Conservation (phyloP, 2,797 vertebrate genomes). For the Helarctos malayanus region DNA sequence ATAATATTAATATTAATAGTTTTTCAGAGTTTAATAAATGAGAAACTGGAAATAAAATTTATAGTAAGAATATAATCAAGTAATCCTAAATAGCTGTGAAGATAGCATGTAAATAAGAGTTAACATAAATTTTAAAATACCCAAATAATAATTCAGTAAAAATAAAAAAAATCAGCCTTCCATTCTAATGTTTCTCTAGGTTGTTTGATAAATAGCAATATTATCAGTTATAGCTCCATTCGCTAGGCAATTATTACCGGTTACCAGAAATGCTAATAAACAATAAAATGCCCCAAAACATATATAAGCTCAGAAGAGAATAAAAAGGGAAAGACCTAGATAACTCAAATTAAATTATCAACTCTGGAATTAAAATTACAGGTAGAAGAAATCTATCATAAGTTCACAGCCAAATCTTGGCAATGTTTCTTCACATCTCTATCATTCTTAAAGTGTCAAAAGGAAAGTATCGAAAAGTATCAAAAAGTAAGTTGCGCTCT, state of each 20-base stretch:
- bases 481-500: not conserved
- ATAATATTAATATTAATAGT: not conserved
- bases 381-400: not conserved
- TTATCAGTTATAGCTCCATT: not conserved
- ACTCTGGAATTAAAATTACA: not conserved
- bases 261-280: slow-evolving; percentile 34
- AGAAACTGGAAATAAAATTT: slow-evolving; percentile 40
- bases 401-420: not conserved
- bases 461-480: not conserved
- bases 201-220: slow-evolving; percentile 25
- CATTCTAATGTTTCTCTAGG: not conserved
- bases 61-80: not conserved
- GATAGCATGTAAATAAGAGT: not conserved
- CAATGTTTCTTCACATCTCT: not conserved
- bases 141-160: not conserved
- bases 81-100: slow-evolving; percentile 23
- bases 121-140: slow-evolving; percentile 47
- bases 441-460: slow-evolving; percentile 7
- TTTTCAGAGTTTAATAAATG: slow-evolving; percentile 30
- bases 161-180: not conserved
- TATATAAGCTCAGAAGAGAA: slow-evolving; percentile 24
- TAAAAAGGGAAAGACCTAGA: not conserved
- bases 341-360: not conserved
- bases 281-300: not conserved
- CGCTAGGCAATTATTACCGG: not conserved